Conservation (phyloP, 1,140 invertebrate genomes). For the silkworm (Bombyx mori) region ASM3026992v2 NC_085124.1:9307001-9307500, state of each 20-base stretch:
- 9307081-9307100: conserved; percentile 42
- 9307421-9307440: too few relatives aligned
- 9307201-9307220: conserved; percentile 66
- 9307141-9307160: conserved; percentile 38
- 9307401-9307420: too few relatives aligned
- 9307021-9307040: conserved; percentile 43
- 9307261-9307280: conserved; percentile 29
- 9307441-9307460: too few relatives aligned
- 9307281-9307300: conserved; percentile 13
- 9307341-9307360: too few relatives aligned
- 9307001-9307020: conserved; percentile 58
- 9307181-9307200: conserved; percentile 54
- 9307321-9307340: too few relatives aligned
- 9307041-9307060: conserved; percentile 37
- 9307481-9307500: too few relatives aligned
- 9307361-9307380: too few relatives aligned
- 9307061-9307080: conserved; percentile 35
- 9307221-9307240: conserved; percentile 66
- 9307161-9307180: conserved; percentile 50
- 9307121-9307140: conserved; percentile 32
- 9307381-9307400: too few relatives aligned
- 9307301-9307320: background rate
- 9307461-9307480: too few relatives aligned
- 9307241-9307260: conserved; percentile 55
- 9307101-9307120: conserved; percentile 58